A percentile compares a stretch with the other conserved stretches of the same genome.
Evolutionary conservation across 2,888 invertebrate species (phyloP).

Genomic region (Spilarctia lutea): DNA sequence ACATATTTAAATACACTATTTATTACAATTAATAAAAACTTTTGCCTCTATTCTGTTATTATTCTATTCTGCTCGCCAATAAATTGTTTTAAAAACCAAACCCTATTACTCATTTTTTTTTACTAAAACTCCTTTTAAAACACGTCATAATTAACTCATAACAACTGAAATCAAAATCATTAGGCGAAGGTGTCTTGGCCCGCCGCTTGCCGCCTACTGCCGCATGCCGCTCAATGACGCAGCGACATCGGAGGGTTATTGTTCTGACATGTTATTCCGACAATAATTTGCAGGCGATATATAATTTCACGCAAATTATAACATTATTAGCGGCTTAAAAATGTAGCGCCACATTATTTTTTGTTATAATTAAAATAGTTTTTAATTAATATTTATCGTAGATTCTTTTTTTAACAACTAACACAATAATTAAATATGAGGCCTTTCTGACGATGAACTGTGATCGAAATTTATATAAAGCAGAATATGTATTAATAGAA

Average conservation of each 20-base stretch:
- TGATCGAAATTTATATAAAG: background rate
- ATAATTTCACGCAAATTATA: slow-evolving; percentile 82
- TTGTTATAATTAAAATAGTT: slow-evolving; percentile 28
- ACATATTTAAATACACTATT: too few relatives aligned
- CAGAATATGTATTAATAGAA: background rate
- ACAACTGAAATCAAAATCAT: slow-evolving; percentile 38
- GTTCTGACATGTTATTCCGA: slow-evolving; percentile 54
- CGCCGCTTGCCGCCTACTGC: slow-evolving; percentile 27
- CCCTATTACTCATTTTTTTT: background rate
- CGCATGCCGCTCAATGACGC: slow-evolving; percentile 35
- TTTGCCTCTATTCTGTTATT: too few relatives aligned
- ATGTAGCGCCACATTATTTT: slow-evolving; percentile 42
- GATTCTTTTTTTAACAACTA: slow-evolving; percentile 4
- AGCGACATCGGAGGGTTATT: slow-evolving; percentile 59
- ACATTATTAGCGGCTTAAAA: slow-evolving; percentile 58
- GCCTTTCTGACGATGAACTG: background rate
- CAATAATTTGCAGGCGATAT: slow-evolving; percentile 71
- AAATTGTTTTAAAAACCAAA: background rate
- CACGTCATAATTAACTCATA: slow-evolving; percentile 44
- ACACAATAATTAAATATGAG: background rate
- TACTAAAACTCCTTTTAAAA: background rate
- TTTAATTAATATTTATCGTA: slow-evolving; percentile 17
- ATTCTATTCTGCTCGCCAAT: background rate
- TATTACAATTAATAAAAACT: too few relatives aligned
- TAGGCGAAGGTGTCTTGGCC: slow-evolving; percentile 13